Conservation (phyloP, 2,113 vertebrate species). For the Galemys pyrenaicus region DNA sequence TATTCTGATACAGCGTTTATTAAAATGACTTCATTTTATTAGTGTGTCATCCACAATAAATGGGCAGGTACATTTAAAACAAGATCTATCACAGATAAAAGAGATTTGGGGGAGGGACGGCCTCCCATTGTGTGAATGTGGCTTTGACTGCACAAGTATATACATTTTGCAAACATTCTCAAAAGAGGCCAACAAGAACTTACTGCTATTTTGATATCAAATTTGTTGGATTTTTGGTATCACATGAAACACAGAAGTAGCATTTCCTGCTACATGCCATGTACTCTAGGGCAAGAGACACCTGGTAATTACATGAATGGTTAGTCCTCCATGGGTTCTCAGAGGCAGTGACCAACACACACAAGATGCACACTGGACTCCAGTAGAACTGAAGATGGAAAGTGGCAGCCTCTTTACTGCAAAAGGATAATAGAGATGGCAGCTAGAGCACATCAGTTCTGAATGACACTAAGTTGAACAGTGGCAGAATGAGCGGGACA, state of each 20-base stretch:
- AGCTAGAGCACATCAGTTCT: conserved; percentile 19
- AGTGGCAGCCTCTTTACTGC: neutral
- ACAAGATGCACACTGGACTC: neutral
- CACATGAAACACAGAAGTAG: neutral
- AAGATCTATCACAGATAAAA: conserved; percentile 83
- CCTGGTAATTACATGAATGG: neutral
- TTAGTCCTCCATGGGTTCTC: neutral
- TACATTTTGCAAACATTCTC: conserved; percentile 7
- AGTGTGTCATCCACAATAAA: conserved; percentile 87
- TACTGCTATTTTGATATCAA: neutral
- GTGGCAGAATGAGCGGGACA: conserved; percentile 72
- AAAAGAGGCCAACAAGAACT: conserved; percentile 25
- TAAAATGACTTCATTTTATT: conserved; percentile 90
- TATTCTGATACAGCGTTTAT: conserved; percentile 89
- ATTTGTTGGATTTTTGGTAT: conserved; percentile 24
- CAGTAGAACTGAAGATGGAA: neutral
- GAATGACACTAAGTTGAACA: conserved; percentile 70
- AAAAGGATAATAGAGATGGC: conserved; percentile 54
- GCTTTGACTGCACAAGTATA: neutral
- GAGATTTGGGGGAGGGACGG: conserved; percentile 76
- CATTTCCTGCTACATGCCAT: neutral
- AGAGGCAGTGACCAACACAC: neutral
- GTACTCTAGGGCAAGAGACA: neutral
- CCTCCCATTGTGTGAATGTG: conserved; percentile 16
- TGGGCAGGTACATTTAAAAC: conserved; percentile 85